Base-by-base conservation (phyloP, 2,888 invertebrate species). In the Synergus gifuensis region DNA sequence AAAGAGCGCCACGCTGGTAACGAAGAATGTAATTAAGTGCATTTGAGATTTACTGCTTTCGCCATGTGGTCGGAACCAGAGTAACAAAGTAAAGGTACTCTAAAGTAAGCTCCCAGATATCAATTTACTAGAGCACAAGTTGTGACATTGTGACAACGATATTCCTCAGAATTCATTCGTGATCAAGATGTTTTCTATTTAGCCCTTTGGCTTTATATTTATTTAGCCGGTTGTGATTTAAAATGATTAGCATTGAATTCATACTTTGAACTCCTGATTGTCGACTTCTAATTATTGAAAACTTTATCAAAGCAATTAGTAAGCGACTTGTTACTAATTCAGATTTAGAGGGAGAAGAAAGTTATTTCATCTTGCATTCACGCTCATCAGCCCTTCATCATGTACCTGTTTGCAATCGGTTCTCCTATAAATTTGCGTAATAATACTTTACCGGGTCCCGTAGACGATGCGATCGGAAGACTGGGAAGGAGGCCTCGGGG, bases 381-480 rank as follows among this genome's bases (percentile, higher is more conserved):
- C 54, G 54, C 40, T 73, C 54, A 73, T 73, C 54, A 73, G 40
- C 54, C 73, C n/a, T 54, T 54, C 28, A 73, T 73, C 73, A 54
- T 54, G 16, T 73, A 58, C 73, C 73, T 73, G 73, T 73, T 73
- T 73, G 73, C 73, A 73, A 73, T 73, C 28, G 73, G 73, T 73
- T 73, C 54, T 54, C 54, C 73, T 54, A 73, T 73, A 73, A 73
- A 73, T 73, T 73, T 73, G 73, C 73, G 73, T 73, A 73, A 73
- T 73, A 73, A 73, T 73, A 73, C 73, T 73, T 73, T 73, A 73
- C 54, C 73, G 54, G 73, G 73, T 73, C 73, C 73, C 73, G 54
- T 54, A 73, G 73, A 73, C 73, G 54, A 69, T 49, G 69, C 69
- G 69, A 73, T 49, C 73, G 54, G 73, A 79, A 49, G 60, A 79